Evolutionary conservation across 2,113 vertebrate genomes (phyloP).

Genomic region (Entomyzon cyanotis): DNA sequence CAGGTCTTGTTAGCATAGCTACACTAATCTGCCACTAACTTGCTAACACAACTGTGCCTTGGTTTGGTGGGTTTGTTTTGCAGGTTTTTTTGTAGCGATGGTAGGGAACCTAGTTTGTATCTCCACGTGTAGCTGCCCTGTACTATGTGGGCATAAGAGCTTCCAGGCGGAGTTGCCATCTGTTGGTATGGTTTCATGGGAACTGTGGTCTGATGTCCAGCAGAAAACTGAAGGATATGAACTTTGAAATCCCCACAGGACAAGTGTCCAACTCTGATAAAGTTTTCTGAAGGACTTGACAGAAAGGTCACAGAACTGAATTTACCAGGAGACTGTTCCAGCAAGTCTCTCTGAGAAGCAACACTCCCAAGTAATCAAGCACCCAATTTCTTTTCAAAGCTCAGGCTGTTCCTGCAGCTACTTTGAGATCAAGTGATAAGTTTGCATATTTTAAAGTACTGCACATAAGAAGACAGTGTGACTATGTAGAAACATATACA

Average conservation of each 20-base stretch:
- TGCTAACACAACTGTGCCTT: not conserved
- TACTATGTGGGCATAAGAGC: not conserved
- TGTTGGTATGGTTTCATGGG: not conserved
- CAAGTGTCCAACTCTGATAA: not conserved
- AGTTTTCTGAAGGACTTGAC: not conserved
- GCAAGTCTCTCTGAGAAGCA: not conserved
- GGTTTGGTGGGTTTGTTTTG: not conserved
- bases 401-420: not conserved
- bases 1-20: not conserved
- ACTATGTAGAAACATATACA: not conserved
- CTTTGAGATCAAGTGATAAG: not conserved
- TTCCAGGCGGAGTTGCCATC: not conserved
- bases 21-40: not conserved
- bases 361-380: not conserved
- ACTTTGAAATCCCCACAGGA: not conserved
- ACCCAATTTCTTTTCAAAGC: not conserved
- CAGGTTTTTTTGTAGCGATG: fast-evolving
- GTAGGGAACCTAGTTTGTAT: not conserved
- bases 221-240: not conserved
- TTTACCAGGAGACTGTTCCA: not conserved
- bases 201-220: not conserved
- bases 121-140: not conserved
- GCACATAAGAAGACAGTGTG: not conserved
- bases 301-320: not conserved
- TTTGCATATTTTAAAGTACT: not conserved